Base-by-base conservation (phyloP, 2,888 invertebrate species). In the Ypsolopha scabrella region DNA sequence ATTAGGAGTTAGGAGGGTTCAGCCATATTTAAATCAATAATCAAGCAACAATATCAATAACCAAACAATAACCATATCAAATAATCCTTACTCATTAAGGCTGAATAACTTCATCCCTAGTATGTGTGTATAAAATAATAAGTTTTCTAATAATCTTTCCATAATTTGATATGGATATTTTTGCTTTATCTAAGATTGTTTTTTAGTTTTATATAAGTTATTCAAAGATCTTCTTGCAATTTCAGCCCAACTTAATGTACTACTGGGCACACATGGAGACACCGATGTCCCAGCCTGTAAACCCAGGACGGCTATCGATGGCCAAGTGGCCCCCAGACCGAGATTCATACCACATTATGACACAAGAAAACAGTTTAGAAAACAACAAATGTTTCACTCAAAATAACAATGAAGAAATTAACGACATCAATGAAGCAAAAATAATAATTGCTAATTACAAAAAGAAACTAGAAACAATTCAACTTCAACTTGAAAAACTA, bases 231-330 rank as follows among this genome's bases (percentile, higher is more conserved):
- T 24, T 34, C 7, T 48, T 14, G 35, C 7, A 37, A 60, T 80
- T 89, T 37, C 80, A 96, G 96, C 93, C 94, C 54, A 94, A 93
- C 77, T 89, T 94, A 68, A 95, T 95, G 93, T 97, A 97, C 80
- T 94, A 92, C 72, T 97, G 96, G 96, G 90, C 94, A 33, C 93
- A 94, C 71, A 92, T 93, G 57, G 94, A 94, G 75, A 80, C 88
- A 48, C 90, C 92, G 51, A 82, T 89, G 39, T 83, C 89, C 48
- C 88, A 91, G 56, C 90, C 93, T 38, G 81, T 90, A 53, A 91
- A 93, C 13, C 94, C 94, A 0, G 93, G 94, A 49, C 90, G 92
- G 67, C 80, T 95, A 48, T 91, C 92, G 58, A 89, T 90, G 54
- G 80, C 90, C 1, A 87, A 91, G 38, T 94, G 94, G 94, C 94